Conservation (phyloP, 2,888 invertebrate genomes). For the Taphrorychus bicolor region DNA sequence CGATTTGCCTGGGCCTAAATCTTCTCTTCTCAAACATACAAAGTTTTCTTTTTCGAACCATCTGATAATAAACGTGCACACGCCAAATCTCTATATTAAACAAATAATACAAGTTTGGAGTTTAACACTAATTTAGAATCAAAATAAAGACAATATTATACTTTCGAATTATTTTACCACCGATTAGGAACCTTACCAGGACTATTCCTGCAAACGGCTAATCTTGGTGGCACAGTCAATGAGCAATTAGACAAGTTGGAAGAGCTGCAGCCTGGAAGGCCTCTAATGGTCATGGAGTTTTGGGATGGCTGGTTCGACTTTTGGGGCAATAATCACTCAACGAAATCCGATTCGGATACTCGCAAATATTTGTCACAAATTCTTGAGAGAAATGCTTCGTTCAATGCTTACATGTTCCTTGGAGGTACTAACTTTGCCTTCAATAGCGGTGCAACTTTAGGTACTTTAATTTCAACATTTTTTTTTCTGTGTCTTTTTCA, state of each 20-base stretch:
- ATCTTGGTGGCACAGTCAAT: constrained; percentile 37
- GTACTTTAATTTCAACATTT: background rate
- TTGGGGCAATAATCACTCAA: constrained; percentile 59
- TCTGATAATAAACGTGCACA: too few species aligned
- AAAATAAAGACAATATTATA: too few species aligned
- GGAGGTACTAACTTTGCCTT: constrained; percentile 89
- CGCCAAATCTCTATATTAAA: too few species aligned
- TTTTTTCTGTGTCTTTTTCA: background rate
- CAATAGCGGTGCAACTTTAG: constrained; percentile 48
- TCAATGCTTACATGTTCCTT: constrained; percentile 61
- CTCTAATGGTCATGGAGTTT: constrained; percentile 66
- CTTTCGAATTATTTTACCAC: too few species aligned
- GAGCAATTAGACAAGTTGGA: constrained; percentile 40
- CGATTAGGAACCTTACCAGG: constrained; percentile 39
- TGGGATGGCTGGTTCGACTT: constrained; percentile 70
- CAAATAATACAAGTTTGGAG: too few species aligned
- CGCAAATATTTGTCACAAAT: constrained; percentile 46
- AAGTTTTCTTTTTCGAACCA: too few species aligned
- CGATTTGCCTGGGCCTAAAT: too few species aligned
- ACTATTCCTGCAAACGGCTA: constrained; percentile 42
- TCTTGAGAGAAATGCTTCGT: constrained; percentile 47
- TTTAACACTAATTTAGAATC: too few species aligned
- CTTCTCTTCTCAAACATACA: too few species aligned
- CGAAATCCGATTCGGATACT: constrained; percentile 43
- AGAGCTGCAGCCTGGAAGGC: constrained; percentile 52